These are phyloP conservation scores for Apoderus coryli DNA, from an alignment of 2,888 invertebrate genomes.

Conservation along the genomic window DNA sequence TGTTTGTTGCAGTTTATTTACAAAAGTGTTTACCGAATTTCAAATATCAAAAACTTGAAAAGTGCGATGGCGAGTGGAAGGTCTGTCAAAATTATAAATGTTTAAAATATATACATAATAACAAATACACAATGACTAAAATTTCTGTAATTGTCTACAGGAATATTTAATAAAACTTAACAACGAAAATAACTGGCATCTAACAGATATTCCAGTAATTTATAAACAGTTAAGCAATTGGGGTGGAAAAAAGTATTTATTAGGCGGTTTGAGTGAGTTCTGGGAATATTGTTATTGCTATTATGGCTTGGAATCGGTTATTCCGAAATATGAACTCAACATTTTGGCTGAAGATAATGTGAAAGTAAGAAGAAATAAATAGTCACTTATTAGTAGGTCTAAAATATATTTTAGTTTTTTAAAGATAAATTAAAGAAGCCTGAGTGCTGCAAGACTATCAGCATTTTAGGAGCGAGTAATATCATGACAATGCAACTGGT, in stretches of 20 bases:
- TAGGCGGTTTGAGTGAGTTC: conserved; percentile 46
- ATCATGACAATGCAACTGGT: conserved; percentile 22
- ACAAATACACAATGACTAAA: too few species aligned
- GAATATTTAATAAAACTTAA: conserved; percentile 38
- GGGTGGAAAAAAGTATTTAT: conserved; percentile 39
- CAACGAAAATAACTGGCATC: conserved; percentile 39
- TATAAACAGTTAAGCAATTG: conserved; percentile 45
- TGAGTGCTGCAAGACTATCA: conserved; percentile 16
- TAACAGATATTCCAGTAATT: conserved; percentile 39
- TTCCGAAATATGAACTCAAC: conserved; percentile 23
- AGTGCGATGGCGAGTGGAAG: conserved; percentile 35
- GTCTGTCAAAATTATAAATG: too few species aligned
- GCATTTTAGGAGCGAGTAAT: conserved; percentile 24
- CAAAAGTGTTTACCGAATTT: conserved; percentile 40
- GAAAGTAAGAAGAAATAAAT: conserved; percentile 10
- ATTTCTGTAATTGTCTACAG: conserved; percentile 24
- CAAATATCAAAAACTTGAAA: conserved; percentile 36
- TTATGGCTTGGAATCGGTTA: conserved; percentile 33
- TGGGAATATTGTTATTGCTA: conserved; percentile 47
- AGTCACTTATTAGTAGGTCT: background rate
- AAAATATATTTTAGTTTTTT: conserved; percentile 15
- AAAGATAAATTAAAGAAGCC: conserved; percentile 12
- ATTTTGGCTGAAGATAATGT: conserved; percentile 17
- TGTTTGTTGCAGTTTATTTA: conserved; percentile 40
- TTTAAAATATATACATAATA: too few species aligned